Evolutionary conservation across 2,888 invertebrate species (phyloP).

Genomic region (Stenodema calcarata): DNA sequence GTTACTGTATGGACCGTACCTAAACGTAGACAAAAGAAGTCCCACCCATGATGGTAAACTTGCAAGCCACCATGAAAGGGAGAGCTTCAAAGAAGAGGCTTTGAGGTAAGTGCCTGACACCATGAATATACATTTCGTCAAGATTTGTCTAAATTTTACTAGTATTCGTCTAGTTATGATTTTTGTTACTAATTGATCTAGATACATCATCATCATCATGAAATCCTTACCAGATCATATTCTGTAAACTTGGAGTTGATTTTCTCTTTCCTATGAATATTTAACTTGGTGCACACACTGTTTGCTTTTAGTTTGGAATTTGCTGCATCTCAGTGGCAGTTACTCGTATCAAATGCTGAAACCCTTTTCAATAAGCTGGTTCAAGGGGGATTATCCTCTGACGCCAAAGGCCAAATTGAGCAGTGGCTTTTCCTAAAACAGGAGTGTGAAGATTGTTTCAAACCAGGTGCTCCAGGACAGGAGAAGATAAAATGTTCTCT

Average conservation of each 20-base stretch:
- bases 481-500: conserved; percentile 66
- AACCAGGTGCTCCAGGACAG: conserved; percentile 65
- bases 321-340: conserved; percentile 82
- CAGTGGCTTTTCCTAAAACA: conserved; percentile 86
- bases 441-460: conserved; percentile 84
- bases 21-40: background rate
- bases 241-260: too few relatives aligned
- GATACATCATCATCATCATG: too few relatives aligned
- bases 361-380: conserved; percentile 80
- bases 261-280: too few relatives aligned
- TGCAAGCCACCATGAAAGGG: background rate
- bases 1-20: background rate
- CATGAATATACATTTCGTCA: too few relatives aligned
- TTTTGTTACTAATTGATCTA: too few relatives aligned
- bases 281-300: background rate
- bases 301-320: conserved; percentile 75
- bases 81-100: conserved; percentile 23
- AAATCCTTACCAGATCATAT: too few relatives aligned
- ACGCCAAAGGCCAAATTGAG: conserved; percentile 77
- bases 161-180: too few relatives aligned
- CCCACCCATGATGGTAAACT: background rate
- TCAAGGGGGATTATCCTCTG: conserved; percentile 70
- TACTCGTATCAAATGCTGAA: conserved; percentile 83
- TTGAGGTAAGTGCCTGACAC: conserved; percentile 13
- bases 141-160: too few relatives aligned